Percentiles rank a stretch among this genome's conserved stretches.
Evolutionary conservation across 2,113 vertebrate species (phyloP).

Genomic region (Protobothrops mucrosquamatus): DNA sequence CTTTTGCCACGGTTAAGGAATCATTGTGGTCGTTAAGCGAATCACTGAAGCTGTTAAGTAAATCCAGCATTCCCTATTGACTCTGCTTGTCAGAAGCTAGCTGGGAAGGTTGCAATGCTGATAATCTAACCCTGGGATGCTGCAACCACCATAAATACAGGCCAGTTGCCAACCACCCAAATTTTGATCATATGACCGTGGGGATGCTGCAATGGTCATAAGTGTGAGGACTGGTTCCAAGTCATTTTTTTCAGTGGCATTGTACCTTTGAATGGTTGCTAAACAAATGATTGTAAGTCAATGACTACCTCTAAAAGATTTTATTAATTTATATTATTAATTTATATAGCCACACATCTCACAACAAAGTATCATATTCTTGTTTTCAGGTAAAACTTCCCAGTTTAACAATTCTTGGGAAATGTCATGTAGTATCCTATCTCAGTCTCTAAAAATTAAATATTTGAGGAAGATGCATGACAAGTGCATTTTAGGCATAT

Average conservation of each 20-base stretch:
- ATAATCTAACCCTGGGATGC: neutral
- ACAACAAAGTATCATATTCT: neutral
- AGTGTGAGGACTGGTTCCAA: neutral
- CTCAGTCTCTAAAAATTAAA: neutral
- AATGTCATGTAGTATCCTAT: neutral
- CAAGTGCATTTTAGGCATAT: too few relatives aligned
- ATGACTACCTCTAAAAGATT: neutral
- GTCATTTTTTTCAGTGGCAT: neutral
- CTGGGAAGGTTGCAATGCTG: neutral
- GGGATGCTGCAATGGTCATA: neutral
- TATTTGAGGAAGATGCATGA: too few relatives aligned
- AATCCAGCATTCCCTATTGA: neutral
- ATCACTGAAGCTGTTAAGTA: neutral
- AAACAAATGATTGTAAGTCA: neutral
- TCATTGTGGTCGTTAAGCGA: neutral
- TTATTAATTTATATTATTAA: neutral
- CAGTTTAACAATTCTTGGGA: neutral
- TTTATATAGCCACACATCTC: neutral
- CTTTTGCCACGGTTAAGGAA: neutral
- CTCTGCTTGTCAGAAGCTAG: neutral
- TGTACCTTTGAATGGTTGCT: neutral
- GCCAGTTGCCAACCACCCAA: too few relatives aligned
- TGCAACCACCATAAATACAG: neutral
- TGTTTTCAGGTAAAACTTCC: neutral
- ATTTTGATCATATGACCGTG: neutral